Percentiles rank a stretch among this genome's conserved stretches.
Evolutionary conservation across 2,113 vertebrate species (phyloP).

Genomic region (Ondatra zibethicus): DNA sequence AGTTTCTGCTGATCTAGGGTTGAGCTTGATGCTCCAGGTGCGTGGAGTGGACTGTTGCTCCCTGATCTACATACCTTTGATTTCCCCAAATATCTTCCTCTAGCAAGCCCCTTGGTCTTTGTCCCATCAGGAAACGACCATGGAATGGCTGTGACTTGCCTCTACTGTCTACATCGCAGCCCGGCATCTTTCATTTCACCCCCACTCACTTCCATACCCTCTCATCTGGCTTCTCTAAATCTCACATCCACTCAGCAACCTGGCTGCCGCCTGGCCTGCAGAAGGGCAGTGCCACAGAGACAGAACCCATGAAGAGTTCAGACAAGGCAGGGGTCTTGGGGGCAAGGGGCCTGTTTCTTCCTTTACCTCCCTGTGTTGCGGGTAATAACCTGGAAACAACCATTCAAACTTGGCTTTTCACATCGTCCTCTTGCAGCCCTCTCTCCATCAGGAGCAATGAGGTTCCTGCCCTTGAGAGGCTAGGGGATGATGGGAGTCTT

Average conservation of each 20-base stretch:
- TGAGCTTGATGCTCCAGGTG: too few species aligned
- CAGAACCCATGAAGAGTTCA: background rate
- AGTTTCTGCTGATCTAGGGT: background rate
- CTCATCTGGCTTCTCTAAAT: background rate
- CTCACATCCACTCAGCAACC: background rate
- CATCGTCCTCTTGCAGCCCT: accelerated
- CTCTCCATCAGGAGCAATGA: background rate
- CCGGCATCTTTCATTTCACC: background rate
- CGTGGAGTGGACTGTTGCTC: background rate
- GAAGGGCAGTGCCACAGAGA: background rate
- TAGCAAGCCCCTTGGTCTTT: too few species aligned
- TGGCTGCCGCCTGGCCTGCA: too few species aligned
- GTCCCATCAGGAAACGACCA: background rate
- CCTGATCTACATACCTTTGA: too few species aligned
- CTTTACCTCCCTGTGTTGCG: background rate
- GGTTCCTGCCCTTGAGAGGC: background rate
- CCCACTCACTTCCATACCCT: too few species aligned
- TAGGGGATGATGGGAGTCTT: background rate
- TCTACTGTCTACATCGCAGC: background rate
- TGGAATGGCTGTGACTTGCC: background rate
- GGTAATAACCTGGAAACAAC: accelerated
- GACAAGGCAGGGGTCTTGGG: background rate
- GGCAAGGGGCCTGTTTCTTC: background rate
- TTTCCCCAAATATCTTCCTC: background rate
- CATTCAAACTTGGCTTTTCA: background rate